Base-by-base conservation (phyloP, 1,140 invertebrate species). In the Dendrolimus kikuchii region DNA sequence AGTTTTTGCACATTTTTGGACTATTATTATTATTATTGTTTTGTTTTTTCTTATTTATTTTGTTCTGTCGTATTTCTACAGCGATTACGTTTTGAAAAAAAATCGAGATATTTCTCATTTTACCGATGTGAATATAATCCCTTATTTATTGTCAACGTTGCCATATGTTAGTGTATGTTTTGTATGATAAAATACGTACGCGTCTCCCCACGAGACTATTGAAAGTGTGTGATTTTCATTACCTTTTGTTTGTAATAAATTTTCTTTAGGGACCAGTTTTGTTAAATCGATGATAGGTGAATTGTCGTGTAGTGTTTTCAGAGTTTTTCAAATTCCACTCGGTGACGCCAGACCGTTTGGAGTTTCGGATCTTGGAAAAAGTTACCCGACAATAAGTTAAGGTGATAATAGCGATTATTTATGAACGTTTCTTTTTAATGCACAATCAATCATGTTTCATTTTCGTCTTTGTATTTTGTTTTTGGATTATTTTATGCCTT, bases 61-160 rank as follows among this genome's bases (percentile, higher is more conserved):
- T 72, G 74, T 82, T 75, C 71, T 77, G 69, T 81, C 74, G 76
- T 65, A 71, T 23, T 23, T 23, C 58, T 55, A 39, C 63, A 60
- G 40, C 51, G 55, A 62, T 63, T 46, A 53, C 46, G 64, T 55
- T 65, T 44, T 23, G 40, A 45, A 45, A n/a, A 60, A 61, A 57
- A 62, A 57, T 64, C 23, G 56, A 65, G 59, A 59, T 56, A 46
- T 68, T 65, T 51, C 62, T 65, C 60, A 66, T 68, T 71, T 63
- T 63, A 65, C 66, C 67, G 56, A 67, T 81, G 76, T 82, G 79
- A 76, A 84, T 82, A 81, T 69, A 73, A 68, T 59, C 68, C 74
- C 74, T 83, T 84, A 86, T 86, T 86, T 86, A 86, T 86, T 86
- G 73, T 84, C 79, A 77, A 83, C 68, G 83, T 86, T 86, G 83